These are phyloP conservation scores for Drosophila lacteicornis DNA, from an alignment of 1,140 invertebrate genomes.

Conservation along the genomic window DNA sequence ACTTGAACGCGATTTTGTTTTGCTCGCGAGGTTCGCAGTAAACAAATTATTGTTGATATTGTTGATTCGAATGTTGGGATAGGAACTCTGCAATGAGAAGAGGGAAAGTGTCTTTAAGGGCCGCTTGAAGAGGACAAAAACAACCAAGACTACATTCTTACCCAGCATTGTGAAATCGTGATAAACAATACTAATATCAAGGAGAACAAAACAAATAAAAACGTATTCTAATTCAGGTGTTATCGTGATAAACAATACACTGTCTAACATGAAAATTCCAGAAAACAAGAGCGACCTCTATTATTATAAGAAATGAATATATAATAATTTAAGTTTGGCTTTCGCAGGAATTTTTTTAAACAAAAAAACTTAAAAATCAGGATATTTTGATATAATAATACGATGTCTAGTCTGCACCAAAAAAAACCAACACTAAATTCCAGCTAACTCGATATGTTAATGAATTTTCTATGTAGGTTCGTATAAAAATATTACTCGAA, in stretches of 20 bases:
- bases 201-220: not conserved
- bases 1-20: constrained; percentile 59
- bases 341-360: too few relatives aligned
- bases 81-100: constrained; percentile 27
- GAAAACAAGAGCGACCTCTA: not conserved
- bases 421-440: too few relatives aligned
- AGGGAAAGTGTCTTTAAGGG: not conserved
- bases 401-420: too few relatives aligned
- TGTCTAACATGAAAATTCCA: not conserved
- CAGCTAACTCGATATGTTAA: too few relatives aligned
- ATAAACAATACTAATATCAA: constrained; percentile 1
- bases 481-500: too few relatives aligned
- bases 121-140: not conserved
- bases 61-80: constrained; percentile 16
- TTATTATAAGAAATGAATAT: not conserved
- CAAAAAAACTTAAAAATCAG: too few relatives aligned
- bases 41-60: constrained; percentile 34
- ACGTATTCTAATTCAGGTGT: not conserved
- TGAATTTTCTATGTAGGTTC: too few relatives aligned
- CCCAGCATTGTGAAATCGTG: constrained; percentile 4
- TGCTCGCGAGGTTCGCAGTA: constrained; percentile 57
- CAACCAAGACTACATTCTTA: not conserved
- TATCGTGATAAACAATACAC: constrained; percentile 1
- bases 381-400: too few relatives aligned
- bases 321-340: too few relatives aligned